Conservation (phyloP, 2,797 vertebrate genomes). For the Tokudaia tokunoshimensis region DNA sequence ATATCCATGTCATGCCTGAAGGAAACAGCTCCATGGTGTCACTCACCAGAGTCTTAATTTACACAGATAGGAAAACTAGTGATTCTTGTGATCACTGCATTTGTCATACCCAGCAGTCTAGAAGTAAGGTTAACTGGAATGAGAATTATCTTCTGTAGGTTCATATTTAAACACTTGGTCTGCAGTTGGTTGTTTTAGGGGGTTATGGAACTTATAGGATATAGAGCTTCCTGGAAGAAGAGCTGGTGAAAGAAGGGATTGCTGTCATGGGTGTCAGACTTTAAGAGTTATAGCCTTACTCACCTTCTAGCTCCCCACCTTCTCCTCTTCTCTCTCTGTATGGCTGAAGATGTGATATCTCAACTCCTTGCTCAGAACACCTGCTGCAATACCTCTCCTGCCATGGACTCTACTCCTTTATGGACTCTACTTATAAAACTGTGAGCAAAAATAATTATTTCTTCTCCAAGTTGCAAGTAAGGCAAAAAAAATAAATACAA, state of each 20-base stretch:
- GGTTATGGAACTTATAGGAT: not conserved
- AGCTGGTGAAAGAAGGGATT: not conserved
- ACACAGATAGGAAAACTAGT: not conserved
- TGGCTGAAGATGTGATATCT: not conserved
- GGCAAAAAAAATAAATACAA: not conserved
- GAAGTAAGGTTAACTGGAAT: not conserved
- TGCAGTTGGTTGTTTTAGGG: not conserved
- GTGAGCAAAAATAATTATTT: not conserved
- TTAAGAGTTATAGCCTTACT: not conserved
- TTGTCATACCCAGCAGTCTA: not conserved
- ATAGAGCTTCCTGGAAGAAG: not conserved
- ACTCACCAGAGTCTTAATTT: not conserved
- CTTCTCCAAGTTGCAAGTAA: not conserved
- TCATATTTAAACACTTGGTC: not conserved
- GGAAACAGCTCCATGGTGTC: not conserved
- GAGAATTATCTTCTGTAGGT: not conserved
- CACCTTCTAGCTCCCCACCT: not conserved
- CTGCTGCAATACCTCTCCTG: not conserved
- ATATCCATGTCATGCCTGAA: not conserved
- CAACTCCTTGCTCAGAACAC: not conserved
- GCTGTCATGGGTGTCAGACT: not conserved
- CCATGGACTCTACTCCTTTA: not conserved
- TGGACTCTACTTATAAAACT: not conserved
- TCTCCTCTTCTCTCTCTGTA: not conserved
- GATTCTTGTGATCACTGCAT: too few relatives aligned